These are phyloP conservation scores for Valencia hispanica DNA, from an alignment of 2,797 vertebrate species.

Conservation along the genomic window DNA sequence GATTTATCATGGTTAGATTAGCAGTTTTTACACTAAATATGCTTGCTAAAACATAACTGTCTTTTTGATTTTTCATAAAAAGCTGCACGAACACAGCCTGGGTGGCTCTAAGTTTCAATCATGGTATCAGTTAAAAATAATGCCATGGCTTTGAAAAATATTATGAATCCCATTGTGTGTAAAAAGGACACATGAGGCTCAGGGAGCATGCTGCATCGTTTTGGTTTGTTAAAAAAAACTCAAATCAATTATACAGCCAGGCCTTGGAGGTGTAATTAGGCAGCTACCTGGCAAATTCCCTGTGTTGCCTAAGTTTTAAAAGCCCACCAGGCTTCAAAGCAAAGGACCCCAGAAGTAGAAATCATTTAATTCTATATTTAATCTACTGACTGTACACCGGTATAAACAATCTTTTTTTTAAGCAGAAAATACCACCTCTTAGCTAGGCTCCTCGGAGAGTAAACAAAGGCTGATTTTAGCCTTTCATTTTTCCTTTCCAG, in stretches of 20 bases:
- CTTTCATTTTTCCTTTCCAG: slow-evolving; percentile 40
- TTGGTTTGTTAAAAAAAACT: slow-evolving; percentile 51
- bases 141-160: slow-evolving; percentile 44
- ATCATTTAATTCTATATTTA: slow-evolving; percentile 67
- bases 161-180: slow-evolving; percentile 44
- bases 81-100: slow-evolving; percentile 17
- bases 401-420: slow-evolving; percentile 71
- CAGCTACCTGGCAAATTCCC: slow-evolving; percentile 65
- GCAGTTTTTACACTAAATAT: slow-evolving; percentile 7
- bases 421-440: slow-evolving; percentile 60
- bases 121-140: slow-evolving; percentile 42
- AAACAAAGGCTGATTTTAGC: slow-evolving; percentile 67
- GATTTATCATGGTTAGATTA: slow-evolving; percentile 5
- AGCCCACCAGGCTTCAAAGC: slow-evolving; percentile 61
- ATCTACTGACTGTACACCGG: slow-evolving; percentile 62
- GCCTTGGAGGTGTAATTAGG: slow-evolving; percentile 71
- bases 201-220: slow-evolving; percentile 59
- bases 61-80: slow-evolving; percentile 18
- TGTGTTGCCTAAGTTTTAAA: slow-evolving; percentile 70
- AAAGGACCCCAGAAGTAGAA: slow-evolving; percentile 60
- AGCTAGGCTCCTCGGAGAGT: slow-evolving; percentile 54
- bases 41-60: slow-evolving; percentile 12
- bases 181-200: slow-evolving; percentile 49
- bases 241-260: slow-evolving; percentile 48
- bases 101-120: slow-evolving; percentile 4